Conservation (phyloP, 2,888 invertebrate species). For the Heliconius aoede region DNA sequence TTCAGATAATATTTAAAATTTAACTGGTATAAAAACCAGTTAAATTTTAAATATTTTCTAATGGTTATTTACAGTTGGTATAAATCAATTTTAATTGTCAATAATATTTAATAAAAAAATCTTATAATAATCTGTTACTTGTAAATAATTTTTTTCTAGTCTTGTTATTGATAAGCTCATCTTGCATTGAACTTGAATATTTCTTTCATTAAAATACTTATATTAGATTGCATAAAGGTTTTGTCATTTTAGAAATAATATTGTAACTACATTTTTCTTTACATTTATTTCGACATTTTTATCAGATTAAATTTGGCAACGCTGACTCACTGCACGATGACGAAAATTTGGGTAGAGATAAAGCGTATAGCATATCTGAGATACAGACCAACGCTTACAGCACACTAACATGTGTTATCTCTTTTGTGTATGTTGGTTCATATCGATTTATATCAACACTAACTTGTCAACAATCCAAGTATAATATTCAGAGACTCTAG, state of each 20-base stretch:
- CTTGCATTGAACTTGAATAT: no score
- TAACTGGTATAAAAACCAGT: no score
- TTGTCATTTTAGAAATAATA: conserved; percentile 4
- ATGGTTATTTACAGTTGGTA: neutral
- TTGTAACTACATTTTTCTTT: conserved; percentile 15
- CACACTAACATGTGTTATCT: conserved; percentile 14
- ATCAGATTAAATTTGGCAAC: conserved; percentile 22
- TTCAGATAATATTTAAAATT: no score
- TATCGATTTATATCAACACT: conserved; percentile 3
- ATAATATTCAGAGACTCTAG: conserved; percentile 72
- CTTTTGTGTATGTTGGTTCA: neutral
- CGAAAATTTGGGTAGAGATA: conserved; percentile 18
- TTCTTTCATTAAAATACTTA: no score
- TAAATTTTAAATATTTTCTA: no score
- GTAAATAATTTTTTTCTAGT: neutral
- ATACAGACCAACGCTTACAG: neutral
- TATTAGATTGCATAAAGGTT: neutral
- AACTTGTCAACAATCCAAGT: conserved; percentile 63
- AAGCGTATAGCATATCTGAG: conserved; percentile 14
- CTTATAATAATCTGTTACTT: neutral
- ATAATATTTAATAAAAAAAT: no score
- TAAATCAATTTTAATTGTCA: no score
- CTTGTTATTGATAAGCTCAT: neutral
- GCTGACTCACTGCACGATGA: neutral
- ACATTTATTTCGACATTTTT: conserved; percentile 8